A percentile compares a stretch with the other conserved stretches of the same genome.
These are phyloP conservation scores for Heteromyza rotundicornis DNA, from an alignment of 2,888 invertebrate genomes.

Conservation along the genomic window DNA sequence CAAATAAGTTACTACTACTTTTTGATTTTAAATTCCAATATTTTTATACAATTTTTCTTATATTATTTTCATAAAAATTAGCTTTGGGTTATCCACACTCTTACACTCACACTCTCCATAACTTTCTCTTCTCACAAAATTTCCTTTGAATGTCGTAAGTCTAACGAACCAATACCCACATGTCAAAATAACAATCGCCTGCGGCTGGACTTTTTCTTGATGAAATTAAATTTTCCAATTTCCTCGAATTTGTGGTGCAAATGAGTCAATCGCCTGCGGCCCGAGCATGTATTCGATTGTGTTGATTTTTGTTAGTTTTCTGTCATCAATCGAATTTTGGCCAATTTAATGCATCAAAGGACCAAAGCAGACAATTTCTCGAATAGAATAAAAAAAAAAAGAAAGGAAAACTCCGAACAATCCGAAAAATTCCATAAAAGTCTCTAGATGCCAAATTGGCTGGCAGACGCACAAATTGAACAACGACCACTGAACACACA, in stretches of 20 bases:
- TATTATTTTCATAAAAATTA: no score
- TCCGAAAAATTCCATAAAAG: background rate
- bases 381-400: no score
- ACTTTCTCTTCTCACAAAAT: no score
- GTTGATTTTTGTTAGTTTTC: background rate
- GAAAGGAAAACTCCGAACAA: background rate
- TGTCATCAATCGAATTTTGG: background rate
- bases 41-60: no score
- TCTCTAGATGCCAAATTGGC: background rate
- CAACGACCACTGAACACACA: no score
- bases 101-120: no score
- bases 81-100: no score
- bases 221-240: slow-evolving; percentile 51
- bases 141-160: slow-evolving; percentile 27
- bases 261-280: slow-evolving; percentile 39
- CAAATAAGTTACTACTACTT: no score
- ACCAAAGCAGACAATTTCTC: background rate
- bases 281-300: slow-evolving; percentile 29
- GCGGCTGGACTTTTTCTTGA: slow-evolving; percentile 23
- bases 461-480: no score
- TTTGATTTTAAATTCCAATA: no score
- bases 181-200: slow-evolving; percentile 9
- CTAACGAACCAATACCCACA: slow-evolving; percentile 34
- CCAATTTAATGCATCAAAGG: slow-evolving; percentile 25
- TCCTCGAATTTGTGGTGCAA: slow-evolving; percentile 52